Evolutionary conservation across 1,140 invertebrate species (phyloP).

Genomic region (Ectropis grisescens): DNA sequence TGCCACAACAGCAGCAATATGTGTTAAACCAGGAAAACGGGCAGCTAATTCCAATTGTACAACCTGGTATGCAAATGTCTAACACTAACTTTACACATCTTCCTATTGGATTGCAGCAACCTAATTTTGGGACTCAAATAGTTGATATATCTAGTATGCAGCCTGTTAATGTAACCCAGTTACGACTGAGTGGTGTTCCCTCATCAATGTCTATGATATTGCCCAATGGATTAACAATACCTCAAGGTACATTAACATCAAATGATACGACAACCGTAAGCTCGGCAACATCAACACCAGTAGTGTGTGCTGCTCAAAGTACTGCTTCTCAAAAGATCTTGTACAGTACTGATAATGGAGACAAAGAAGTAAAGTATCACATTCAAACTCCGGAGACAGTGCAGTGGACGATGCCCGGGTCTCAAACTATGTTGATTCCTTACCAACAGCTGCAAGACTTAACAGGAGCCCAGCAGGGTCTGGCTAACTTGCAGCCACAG

Average conservation of each 20-base stretch:
- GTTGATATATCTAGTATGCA: constrained; percentile 59
- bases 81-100: constrained; percentile 56
- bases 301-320: constrained; percentile 55
- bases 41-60: constrained; percentile 58
- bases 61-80: constrained; percentile 53
- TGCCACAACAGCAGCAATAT: constrained; percentile 58
- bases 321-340: constrained; percentile 59
- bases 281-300: constrained; percentile 49
- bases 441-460: constrained; percentile 58
- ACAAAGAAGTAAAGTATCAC: constrained; percentile 58
- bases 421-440: constrained; percentile 59
- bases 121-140: constrained; percentile 55
- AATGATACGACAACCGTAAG: constrained; percentile 54
- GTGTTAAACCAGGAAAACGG: constrained; percentile 58
- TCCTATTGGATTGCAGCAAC: constrained; percentile 47
- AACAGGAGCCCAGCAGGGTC: constrained; percentile 35
- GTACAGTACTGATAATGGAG: constrained; percentile 56
- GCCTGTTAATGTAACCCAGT: constrained; percentile 54
- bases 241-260: constrained; percentile 47
- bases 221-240: constrained; percentile 49
- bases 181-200: constrained; percentile 56
- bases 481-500: constrained; percentile 49
- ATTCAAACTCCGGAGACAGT: constrained; percentile 56
- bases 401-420: constrained; percentile 55
- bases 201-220: constrained; percentile 64